Base-by-base conservation (phyloP, 1,140 invertebrate genomes). In the Apocrypta bakeri region DNA sequence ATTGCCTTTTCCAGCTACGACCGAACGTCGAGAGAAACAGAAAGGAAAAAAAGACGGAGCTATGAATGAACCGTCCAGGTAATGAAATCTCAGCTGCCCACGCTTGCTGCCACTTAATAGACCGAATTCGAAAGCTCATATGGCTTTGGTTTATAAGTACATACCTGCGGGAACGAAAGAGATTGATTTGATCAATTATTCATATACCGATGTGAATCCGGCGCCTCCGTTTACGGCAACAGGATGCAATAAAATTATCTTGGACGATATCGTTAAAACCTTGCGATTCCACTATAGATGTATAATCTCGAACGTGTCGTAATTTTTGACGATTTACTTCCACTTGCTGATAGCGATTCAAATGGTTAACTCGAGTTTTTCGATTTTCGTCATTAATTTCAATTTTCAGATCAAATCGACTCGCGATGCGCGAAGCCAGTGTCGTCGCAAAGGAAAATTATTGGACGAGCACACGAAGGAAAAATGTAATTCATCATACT, bases 131-230 rank as follows among this genome's bases (percentile, higher is more conserved):
- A 66, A 66, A 66, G 63, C 63, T 66, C 9, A 56, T n/a, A n/a
- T 21, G 21, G 48, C 21, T 21, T 6, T 17, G 9, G 2, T 37
- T 37, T 37, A 9, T 66, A 11, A 64, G 21, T 64, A 1, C n/a
- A n/a, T 56, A 56, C 48, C 48, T 66, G 63, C 61, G n/a, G 0
- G 56, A 4, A 24, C 21, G 24, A 37, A n/a, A 63, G 1, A 76
- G 25, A 76, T 76, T 64, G 63, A 63, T 76, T 76, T 14, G 33
- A 64, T 24, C 8, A 11, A 25, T 37, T 25, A 33, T 76, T 76
- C 33, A 64, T 63, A n/a, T n/a, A n/a, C n/a, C n/a, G 40, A 14
- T 14, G 29, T 74, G 12, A 6, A 14, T 56, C 17, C 6, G 37
- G 40, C 1, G 12, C n/a, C 42, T 42, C n/a, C 37, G 12, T 76